phyloP scores from a whole-genome alignment of 2,797 vertebrate genomes.

The Clamator glandarius region DNA sequence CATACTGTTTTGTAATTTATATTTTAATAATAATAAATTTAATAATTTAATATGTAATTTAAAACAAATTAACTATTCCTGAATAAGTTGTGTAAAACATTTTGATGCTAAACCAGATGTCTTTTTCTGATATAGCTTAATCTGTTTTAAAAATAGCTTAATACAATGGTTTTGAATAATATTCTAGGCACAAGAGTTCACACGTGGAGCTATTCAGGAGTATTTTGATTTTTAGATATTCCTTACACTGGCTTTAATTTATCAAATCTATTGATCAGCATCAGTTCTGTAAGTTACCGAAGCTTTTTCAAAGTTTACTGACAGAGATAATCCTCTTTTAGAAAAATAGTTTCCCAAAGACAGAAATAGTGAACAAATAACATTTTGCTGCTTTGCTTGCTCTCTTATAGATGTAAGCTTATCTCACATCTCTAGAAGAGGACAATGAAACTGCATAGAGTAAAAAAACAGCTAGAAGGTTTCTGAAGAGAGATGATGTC shows the following conservation, averaged over 20 bases:
- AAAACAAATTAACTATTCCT: neutral
- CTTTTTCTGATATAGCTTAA: neutral
- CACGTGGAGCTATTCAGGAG: neutral
- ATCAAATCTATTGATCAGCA: neutral
- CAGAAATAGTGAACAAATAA: neutral
- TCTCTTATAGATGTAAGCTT: neutral
- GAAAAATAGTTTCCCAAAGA: neutral
- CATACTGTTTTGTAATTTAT: neutral
- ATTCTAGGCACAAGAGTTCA: neutral
- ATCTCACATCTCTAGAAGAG: neutral
- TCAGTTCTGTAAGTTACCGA: neutral
- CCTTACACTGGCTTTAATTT: neutral
- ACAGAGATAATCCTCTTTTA: neutral
- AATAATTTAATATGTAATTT: neutral
- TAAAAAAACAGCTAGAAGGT: neutral
- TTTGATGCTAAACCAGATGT: neutral
- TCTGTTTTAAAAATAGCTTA: neutral
- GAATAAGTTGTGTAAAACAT: neutral
- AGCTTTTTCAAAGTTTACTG: neutral
- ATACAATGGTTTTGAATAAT: neutral
- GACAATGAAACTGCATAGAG: neutral
- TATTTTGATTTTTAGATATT: neutral
- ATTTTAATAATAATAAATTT: too few relatives aligned
- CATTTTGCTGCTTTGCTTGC: neutral
- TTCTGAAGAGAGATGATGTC: neutral